Base-by-base conservation (phyloP, 2,888 invertebrate genomes). In the Leuctra nigra region DNA sequence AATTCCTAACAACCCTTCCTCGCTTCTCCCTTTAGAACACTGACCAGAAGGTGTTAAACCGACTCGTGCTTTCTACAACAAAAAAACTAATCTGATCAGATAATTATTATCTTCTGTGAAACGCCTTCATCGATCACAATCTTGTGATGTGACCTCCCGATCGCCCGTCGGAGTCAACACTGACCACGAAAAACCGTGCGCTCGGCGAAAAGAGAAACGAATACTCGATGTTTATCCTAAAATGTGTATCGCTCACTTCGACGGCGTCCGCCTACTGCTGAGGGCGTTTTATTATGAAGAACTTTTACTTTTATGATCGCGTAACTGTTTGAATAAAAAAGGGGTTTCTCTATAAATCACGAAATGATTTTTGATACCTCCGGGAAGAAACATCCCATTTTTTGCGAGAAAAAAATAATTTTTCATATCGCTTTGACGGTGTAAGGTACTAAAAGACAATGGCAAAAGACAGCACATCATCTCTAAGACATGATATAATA, bases 271-370 rank as follows among this genome's bases (percentile, higher is more conserved):
- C 35, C 35, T 50, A 50, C 20, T 14, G 33, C 50, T 35, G 20
- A 24, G 47, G 16, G 47, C 47, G 11, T 25, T 9, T 20, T 11
- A 50, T 50, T 16, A 41, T 33, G n/a, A n/a, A n/a, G n/a, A n/a
- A 50, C 50, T 50, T 50, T 50, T 50, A 50, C 50, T 50, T 50
- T 50, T 50, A 18, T 33, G n/a, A n/a, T n/a, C n/a, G n/a, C n/a
- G n/a, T n/a, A n/a, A n/a, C n/a, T n/a, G 22, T 33, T 50, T 50
- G 35, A 50, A 39, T 20, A 50, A 50, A 41, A 38, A 7, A 35
- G 33, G 33, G 50, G 33, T 50, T 44, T 23, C 20, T 47, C 16
- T 20, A 50, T 50, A 50, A 50, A 50, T 50, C 50, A 50, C 50
- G 50, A 50, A 29, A 7, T n/a, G n/a, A n/a, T n/a, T n/a, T n/a